Base-by-base conservation (phyloP, 2,797 vertebrate species). In the Fistularia tabacaria region DNA sequence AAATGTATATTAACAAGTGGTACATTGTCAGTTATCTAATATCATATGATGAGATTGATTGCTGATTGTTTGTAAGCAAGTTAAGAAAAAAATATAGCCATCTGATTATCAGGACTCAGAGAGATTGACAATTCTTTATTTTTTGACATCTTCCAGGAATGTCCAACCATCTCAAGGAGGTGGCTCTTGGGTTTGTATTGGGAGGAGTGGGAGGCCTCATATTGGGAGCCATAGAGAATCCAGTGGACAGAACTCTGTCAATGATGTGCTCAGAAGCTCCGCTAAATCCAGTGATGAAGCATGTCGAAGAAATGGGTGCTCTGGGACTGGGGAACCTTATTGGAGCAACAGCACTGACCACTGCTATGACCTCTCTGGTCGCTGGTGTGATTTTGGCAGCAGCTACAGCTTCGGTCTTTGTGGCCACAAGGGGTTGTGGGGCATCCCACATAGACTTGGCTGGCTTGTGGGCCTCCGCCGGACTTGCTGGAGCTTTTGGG, bases 261-360 rank as follows among this genome's bases (percentile, higher is more conserved):
- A 43, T 41, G 12, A 74, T 90, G 69, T 84, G 79, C 8, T 52
- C 71, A 38, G 70, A 63, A 3, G 51, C 47, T 15, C 67, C 68
- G 1, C 48, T 89, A 42, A 76, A 71, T 15, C 84, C 85, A 0
- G 10, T 91, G 49, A 56, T 72, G 38, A 81, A 85, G 1, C 86
- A 85, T 3, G 73, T 82, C 13, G 58, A 51, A 53, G 73, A 64
- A 1, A 74, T 91, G 43, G 88, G 89, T 6, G 63, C 88, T 14
- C 71, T 91, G 38, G 88, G 87, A 1, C 46, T 89, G 36, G 88
- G 88, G 6, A 79, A 75, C 10, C 80, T 91, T 0, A 47, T 90
- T 4, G 89, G 87, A 53, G 80, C 87, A 3, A 85, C 85, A 0
- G 84, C 87, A 0, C 63, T 89, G 41, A 87, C 85, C n/a, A 56